Base-by-base conservation (phyloP, 2,888 invertebrate species). In the Erynnis tages region DNA sequence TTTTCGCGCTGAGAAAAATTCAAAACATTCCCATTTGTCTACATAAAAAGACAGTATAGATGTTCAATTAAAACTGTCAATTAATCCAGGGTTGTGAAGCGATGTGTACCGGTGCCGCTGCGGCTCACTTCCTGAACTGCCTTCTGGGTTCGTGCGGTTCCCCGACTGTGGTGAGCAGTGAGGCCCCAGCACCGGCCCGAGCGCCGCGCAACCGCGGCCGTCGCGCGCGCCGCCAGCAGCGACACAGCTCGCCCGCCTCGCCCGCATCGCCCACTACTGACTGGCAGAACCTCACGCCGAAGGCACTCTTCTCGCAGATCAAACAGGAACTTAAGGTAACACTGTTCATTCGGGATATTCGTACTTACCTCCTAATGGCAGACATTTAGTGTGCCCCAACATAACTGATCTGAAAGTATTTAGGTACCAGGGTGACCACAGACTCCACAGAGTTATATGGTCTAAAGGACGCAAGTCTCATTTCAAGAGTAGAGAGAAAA, bases 81-180 rank as follows among this genome's bases (percentile, higher is more conserved):
- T n/a, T n/a, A n/a, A n/a, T n/a, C n/a, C 74, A 94, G 93, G 93
- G 94, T 53, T 95, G 96, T 47, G 98, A 98, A 78, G 91, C 96
- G 73, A 96, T 98, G 94, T 95, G 95, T 74, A 90, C 98, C 57
- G 95, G 98, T 0, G 92, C 95, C 1, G 98, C 97, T 1, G 94
- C 98, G 48, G 95, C 97, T 56, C 99, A 99, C 82, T 99, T 99
- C 86, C 91, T 99, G 56, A 99, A 98, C 86, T 99, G 99, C 73
- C 93, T 98, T 72, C 82, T 99, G 47, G 97, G 97, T 52, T 90
- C 92, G 53, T 90, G 93, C 40, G 92, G 94, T 4, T 91, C 93
- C 72, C 93, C 95, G 0, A 70, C 71, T 13, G 76, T 79, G 8
- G 63, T 78, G 23, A 67, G 79, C 4, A 70, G 71, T 29, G 84